A percentile compares a stretch with the other conserved stretches of the same genome.
Evolutionary conservation across 2,113 vertebrate genomes (phyloP).

Genomic region (Solea solea): DNA sequence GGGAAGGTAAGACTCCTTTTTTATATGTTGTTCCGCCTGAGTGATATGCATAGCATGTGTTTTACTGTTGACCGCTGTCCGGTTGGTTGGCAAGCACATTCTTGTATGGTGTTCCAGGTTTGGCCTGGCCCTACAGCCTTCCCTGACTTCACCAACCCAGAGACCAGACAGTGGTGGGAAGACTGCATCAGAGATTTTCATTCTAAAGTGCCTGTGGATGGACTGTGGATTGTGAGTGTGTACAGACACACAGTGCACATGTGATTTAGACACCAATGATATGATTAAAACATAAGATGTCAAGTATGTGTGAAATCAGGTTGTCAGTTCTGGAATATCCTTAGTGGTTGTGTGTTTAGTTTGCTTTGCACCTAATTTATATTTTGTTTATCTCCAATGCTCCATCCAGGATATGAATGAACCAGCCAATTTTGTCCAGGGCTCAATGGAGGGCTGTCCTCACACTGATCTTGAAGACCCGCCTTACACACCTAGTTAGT

Average conservation of each 20-base stretch:
- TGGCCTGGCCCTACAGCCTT: slow-evolving; percentile 84
- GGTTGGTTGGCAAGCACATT: background rate
- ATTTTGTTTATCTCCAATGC: slow-evolving; percentile 1
- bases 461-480: slow-evolving; percentile 87
- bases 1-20: slow-evolving; percentile 82
- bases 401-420: slow-evolving; percentile 94
- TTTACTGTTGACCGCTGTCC: background rate
- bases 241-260: background rate
- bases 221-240: slow-evolving; percentile 95
- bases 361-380: slow-evolving; percentile 1
- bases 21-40: background rate
- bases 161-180: slow-evolving; percentile 89
- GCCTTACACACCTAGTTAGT: slow-evolving; percentile 89
- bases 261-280: background rate
- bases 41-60: background rate
- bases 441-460: slow-evolving; percentile 90
- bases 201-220: slow-evolving; percentile 89
- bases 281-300: background rate
- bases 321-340: background rate
- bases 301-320: background rate
- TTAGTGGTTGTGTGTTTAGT: slow-evolving; percentile 3
- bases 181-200: slow-evolving; percentile 92
- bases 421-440: slow-evolving; percentile 89
- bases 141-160: slow-evolving; percentile 93
- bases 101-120: slow-evolving; percentile 77